phyloP scores from a whole-genome alignment of 1,140 invertebrate species.

The Battus philenor region DNA sequence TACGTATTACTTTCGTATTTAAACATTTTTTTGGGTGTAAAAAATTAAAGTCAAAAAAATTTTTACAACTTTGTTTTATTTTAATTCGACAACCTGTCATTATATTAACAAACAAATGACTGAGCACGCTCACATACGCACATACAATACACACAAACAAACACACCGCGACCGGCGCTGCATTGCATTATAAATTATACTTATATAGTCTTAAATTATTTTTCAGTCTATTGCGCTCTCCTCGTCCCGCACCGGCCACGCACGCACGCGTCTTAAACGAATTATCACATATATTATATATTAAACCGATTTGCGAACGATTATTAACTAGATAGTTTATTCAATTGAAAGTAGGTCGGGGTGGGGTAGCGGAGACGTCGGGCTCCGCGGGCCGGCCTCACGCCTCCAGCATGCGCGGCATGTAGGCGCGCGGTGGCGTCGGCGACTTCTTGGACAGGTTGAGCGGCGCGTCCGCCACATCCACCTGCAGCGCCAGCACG shows the following conservation, averaged over 20 bases:
- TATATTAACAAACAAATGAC: slow-evolving; percentile 76
- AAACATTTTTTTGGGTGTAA: too few species aligned
- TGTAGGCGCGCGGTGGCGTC: slow-evolving; percentile 78
- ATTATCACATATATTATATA: slow-evolving; percentile 77
- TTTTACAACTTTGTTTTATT: slow-evolving; percentile 74
- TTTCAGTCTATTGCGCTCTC: slow-evolving; percentile 75
- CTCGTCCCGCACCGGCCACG: slow-evolving; percentile 72
- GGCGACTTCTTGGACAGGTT: slow-evolving; percentile 93
- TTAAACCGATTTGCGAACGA: slow-evolving; percentile 75
- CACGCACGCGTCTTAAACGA: slow-evolving; percentile 72
- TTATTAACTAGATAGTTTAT: slow-evolving; percentile 69
- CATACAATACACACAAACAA: slow-evolving; percentile 71
- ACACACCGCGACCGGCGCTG: slow-evolving; percentile 74
- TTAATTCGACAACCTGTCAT: slow-evolving; percentile 75
- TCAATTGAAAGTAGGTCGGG: slow-evolving; percentile 73
- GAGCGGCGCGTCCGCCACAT: slow-evolving; percentile 87
- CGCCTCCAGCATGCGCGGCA: slow-evolving; percentile 78
- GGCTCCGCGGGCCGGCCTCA: slow-evolving; percentile 73
- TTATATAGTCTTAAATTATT: slow-evolving; percentile 75
- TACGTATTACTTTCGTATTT: too few species aligned
- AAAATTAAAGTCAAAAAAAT: slow-evolving; percentile 48
- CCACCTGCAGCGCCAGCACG: slow-evolving; percentile 83
- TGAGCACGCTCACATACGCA: slow-evolving; percentile 74
- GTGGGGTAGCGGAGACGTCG: slow-evolving; percentile 65
- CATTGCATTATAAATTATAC: slow-evolving; percentile 75